Base-by-base conservation (phyloP, 1,140 invertebrate genomes). In the Drosophila willistoni region DNA sequence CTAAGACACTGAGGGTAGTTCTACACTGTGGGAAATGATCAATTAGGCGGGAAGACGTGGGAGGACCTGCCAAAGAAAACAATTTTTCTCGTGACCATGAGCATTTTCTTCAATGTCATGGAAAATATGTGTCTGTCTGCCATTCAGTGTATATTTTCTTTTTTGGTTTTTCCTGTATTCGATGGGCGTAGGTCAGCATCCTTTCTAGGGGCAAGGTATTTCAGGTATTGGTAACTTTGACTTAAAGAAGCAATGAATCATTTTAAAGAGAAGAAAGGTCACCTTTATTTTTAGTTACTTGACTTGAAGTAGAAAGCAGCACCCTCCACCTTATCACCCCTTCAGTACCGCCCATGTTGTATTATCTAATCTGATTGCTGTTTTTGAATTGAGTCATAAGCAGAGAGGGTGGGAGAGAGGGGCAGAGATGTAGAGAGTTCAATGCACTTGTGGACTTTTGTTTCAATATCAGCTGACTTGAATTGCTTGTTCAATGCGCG, bases 381-480 rank as follows among this genome's bases (percentile, higher is more conserved):
- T 41, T 56, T 13, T 61, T 64, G 62, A 59, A 57, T 41, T 77
- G 72, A 71, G 71, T 84, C 84, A 29, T 29, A 29, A 7, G 29
- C 6, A 6, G 29, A 5, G 29, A 1, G 29, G 3, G 29, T 6
- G 29, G 77, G 73, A 86, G 77, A 82, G 42, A 60, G 19, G 19
- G 19, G 19, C 19, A 22, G 17, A 51, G 17, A 12, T 9, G 7
- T 7, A 51, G 9, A n/a, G 34, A 72, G 83, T 87, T 87, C 83
- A 87, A 70, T 89, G 83, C 83, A 80, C 83, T 41, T 6, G 25
- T 29, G 29, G 67, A 66, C 73, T 66, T 74, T 68, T 29, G 75
- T 25, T 47, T 79, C 9, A 34, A 34, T 61, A 22, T 44, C 44
- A 59, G 59, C 89, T 80, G 84, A 87, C 67, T 73, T 74, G 70